Evolutionary conservation across 1,140 invertebrate genomes (phyloP).

Genomic region (Drosophila chauvacae): DNA sequence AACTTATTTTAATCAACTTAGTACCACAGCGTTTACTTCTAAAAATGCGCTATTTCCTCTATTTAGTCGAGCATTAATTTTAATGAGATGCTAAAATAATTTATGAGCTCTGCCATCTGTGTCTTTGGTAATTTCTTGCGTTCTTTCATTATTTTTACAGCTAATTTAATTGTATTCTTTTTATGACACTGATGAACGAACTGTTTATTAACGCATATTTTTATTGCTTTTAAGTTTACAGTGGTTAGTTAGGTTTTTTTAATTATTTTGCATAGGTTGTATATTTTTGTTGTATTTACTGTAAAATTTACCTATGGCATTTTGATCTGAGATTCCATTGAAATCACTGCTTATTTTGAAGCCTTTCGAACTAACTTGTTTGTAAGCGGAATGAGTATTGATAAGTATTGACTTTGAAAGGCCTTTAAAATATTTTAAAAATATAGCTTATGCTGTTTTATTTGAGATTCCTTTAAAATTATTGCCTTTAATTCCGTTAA

Average conservation of each 20-base stretch:
- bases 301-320: too few species aligned
- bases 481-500: too few species aligned
- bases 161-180: constrained; percentile 16
- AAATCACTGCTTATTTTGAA: too few species aligned
- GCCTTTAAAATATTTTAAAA: neutral
- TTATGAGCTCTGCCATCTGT: neutral
- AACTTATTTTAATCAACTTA: neutral
- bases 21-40: neutral
- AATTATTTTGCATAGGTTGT: neutral
- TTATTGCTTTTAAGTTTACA: constrained; percentile 3
- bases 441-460: too few species aligned
- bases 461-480: too few species aligned
- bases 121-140: constrained; percentile 9
- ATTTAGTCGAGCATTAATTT: constrained; percentile 1
- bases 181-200: constrained; percentile 19
- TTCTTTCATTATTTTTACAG: constrained; percentile 18
- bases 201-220: constrained; percentile 22
- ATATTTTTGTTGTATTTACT: too few species aligned
- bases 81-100: constrained; percentile 14
- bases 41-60: neutral
- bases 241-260: neutral
- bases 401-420: too few species aligned
- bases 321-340: too few species aligned
- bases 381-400: too few species aligned
- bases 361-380: neutral